Evolutionary conservation across 2,113 vertebrate species (phyloP).

Genomic region (Tragelaphus scriptus): DNA sequence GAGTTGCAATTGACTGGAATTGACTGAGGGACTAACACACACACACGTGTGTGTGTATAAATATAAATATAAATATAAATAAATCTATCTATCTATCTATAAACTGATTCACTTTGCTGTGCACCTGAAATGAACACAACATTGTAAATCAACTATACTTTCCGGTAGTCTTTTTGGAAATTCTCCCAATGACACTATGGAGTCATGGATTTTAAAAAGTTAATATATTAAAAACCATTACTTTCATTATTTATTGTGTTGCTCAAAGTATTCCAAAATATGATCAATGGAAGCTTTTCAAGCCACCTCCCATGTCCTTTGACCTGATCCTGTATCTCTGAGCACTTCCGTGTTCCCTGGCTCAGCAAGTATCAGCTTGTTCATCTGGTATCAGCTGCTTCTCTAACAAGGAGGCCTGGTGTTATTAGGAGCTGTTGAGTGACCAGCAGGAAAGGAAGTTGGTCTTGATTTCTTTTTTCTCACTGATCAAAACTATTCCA

Average conservation of each 20-base stretch:
- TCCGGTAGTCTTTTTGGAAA: not conserved
- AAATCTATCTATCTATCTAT: not conserved
- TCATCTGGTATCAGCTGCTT: not conserved
- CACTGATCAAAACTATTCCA: not conserved
- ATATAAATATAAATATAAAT: not conserved
- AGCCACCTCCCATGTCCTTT: not conserved
- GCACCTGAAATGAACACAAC: not conserved
- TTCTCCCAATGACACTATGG: too few relatives aligned
- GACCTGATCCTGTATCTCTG: not conserved
- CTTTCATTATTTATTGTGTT: not conserved
- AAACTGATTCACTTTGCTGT: not conserved
- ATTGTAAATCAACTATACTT: not conserved
- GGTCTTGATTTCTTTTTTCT: not conserved
- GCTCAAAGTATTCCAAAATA: not conserved
- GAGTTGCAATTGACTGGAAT: too few relatives aligned
- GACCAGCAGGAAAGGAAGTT: not conserved
- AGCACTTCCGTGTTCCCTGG: not conserved
- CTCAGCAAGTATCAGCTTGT: not conserved
- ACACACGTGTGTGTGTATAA: too few relatives aligned
- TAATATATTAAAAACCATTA: not conserved
- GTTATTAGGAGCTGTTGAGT: not conserved
- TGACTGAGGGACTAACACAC: not conserved
- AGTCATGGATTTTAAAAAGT: not conserved
- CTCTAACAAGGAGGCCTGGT: not conserved
- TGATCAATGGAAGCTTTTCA: not conserved